These are phyloP conservation scores for Rhinoraja longicauda DNA, from an alignment of 2,797 vertebrate genomes.

Conservation along the genomic window DNA sequence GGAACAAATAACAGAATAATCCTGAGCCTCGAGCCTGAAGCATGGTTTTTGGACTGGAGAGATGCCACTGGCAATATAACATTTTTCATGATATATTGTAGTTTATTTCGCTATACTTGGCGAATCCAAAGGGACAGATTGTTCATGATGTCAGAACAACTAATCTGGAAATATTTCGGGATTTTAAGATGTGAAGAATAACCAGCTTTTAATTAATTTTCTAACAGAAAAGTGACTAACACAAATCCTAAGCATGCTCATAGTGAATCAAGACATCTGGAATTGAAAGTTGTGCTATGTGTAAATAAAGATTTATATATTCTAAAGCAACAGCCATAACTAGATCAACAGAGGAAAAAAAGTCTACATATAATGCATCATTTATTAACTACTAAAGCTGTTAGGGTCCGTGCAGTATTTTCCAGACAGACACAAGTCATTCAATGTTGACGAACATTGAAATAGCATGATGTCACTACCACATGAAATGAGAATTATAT, in stretches of 20 bases:
- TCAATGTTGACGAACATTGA: constrained; percentile 4
- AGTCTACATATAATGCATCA: background rate
- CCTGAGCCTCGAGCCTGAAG: too few species aligned
- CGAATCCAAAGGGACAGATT: background rate
- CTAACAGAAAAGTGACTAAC: background rate
- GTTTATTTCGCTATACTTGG: constrained; percentile 2
- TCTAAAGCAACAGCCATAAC: constrained; percentile 6
- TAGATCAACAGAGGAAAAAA: background rate
- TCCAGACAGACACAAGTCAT: background rate
- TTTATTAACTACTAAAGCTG: background rate
- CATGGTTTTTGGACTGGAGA: background rate
- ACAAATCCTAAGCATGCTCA: background rate
- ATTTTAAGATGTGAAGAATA: constrained; percentile 2
- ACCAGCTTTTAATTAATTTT: constrained; percentile 1
- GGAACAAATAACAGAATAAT: background rate
- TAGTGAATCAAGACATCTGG: constrained; percentile 1
- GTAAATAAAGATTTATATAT: background rate
- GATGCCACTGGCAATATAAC: background rate
- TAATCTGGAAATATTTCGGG: constrained; percentile 19
- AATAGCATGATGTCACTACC: background rate
- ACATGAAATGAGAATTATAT: background rate
- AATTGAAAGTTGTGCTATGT: background rate
- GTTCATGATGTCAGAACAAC: background rate
- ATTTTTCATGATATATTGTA: constrained; percentile 2
- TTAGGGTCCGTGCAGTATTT: background rate